phyloP scores from a whole-genome alignment of 2,113 vertebrate genomes.

The Opisthocomus hoazin region DNA sequence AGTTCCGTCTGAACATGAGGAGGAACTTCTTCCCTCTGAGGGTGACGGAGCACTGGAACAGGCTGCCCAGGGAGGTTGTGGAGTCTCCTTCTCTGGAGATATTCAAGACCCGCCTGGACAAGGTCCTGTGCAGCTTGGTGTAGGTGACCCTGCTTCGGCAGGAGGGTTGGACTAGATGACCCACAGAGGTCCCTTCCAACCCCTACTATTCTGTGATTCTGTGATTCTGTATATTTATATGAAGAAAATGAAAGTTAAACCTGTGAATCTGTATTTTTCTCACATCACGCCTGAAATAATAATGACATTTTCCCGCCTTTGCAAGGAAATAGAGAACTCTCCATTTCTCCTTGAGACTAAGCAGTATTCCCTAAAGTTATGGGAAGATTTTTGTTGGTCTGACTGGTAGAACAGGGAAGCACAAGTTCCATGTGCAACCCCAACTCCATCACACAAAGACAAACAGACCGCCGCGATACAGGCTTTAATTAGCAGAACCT shows the following conservation, averaged over 20 bases:
- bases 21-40: no score
- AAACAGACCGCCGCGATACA: not conserved
- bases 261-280: not conserved
- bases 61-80: no score
- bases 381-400: not conserved
- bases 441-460: not conserved
- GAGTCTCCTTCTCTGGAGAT: no score
- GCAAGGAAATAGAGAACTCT: not conserved
- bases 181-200: no score
- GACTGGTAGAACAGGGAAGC: constrained; percentile 1
- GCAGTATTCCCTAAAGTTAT: not conserved
- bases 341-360: not conserved
- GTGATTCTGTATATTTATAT: no score
- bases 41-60: no score
- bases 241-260: not conserved
- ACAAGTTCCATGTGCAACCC: not conserved
- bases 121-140: no score
- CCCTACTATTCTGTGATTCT: no score
- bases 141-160: no score
- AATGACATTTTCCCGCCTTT: not conserved
- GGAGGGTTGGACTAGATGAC: no score
- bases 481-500: not conserved
- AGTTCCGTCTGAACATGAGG: no score
- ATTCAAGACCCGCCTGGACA: no score
- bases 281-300: not conserved